phyloP scores from a whole-genome alignment of 2,888 invertebrate genomes.

The Sesia bembeciformis region DNA sequence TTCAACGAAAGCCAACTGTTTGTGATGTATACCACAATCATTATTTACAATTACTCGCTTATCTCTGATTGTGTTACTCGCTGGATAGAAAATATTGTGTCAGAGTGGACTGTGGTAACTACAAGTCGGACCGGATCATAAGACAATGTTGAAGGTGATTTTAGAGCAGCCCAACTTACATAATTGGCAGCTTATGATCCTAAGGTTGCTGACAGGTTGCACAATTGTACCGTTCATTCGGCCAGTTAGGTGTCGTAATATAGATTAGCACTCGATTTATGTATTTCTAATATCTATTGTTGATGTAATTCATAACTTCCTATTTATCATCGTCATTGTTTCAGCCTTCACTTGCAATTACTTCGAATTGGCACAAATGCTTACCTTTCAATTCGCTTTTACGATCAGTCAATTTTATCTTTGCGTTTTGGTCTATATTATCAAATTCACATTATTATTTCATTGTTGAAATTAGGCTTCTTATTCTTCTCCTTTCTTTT shows the following conservation, averaged over 20 bases:
- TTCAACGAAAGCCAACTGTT: conserved; percentile 25
- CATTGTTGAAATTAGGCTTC: no score
- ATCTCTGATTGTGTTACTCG: conserved; percentile 34
- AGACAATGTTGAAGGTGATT: conserved; percentile 31
- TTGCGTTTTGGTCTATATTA: no score
- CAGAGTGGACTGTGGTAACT: conserved; percentile 5
- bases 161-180: conserved; percentile 28
- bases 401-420: no score
- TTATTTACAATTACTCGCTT: conserved; percentile 33
- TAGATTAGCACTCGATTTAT: conserved; percentile 4
- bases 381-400: no score
- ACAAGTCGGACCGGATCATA: neutral
- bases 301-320: neutral
- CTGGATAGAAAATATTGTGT: conserved; percentile 22
- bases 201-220: conserved; percentile 21
- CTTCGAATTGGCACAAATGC: no score
- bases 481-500: no score
- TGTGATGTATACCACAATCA: conserved; percentile 25
- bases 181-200: conserved; percentile 18
- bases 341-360: neutral
- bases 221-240: conserved; percentile 15
- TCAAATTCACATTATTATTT: no score
- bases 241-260: conserved; percentile 16
- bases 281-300: neutral
- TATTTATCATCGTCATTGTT: neutral